Evolutionary conservation across 2,888 invertebrate species (phyloP).

Genomic region (Andrena dorsata): DNA sequence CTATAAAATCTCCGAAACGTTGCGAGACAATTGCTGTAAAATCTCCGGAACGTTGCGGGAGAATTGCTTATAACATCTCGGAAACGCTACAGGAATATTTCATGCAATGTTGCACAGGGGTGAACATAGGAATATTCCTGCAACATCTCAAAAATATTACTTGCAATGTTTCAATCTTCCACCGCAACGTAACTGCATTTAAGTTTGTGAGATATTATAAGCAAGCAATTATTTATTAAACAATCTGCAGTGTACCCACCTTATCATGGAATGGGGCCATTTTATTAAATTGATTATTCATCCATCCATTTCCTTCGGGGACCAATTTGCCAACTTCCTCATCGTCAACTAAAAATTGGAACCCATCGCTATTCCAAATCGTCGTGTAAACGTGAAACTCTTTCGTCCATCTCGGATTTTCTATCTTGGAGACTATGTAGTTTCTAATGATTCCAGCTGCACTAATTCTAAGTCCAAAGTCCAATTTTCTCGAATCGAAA

Average conservation of each 20-base stretch:
- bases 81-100: too few species aligned
- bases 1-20: too few species aligned
- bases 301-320: constrained; percentile 65
- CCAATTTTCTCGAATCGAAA: constrained; percentile 74
- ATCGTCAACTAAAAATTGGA: constrained; percentile 76
- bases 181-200: too few species aligned
- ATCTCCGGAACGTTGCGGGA: too few species aligned
- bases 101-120: too few species aligned
- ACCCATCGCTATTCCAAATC: constrained; percentile 85
- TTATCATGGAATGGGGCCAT: constrained; percentile 92
- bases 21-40: too few species aligned
- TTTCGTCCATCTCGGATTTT: constrained; percentile 78
- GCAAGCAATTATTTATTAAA: not conserved
- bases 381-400: constrained; percentile 86
- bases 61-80: too few species aligned
- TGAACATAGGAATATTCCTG: too few species aligned
- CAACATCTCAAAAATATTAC: too few species aligned
- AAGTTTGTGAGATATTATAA: constrained; percentile 3
- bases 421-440: constrained; percentile 66
- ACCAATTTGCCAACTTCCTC: constrained; percentile 72
- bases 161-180: too few species aligned
- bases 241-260: constrained; percentile 84
- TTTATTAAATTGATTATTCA: constrained; percentile 50
- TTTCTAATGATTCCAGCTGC: constrained; percentile 64
- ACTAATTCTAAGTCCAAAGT: constrained; percentile 78